These are phyloP conservation scores for Furcifer pardalis DNA, from an alignment of 2,797 vertebrate species.

Conservation along the genomic window DNA sequence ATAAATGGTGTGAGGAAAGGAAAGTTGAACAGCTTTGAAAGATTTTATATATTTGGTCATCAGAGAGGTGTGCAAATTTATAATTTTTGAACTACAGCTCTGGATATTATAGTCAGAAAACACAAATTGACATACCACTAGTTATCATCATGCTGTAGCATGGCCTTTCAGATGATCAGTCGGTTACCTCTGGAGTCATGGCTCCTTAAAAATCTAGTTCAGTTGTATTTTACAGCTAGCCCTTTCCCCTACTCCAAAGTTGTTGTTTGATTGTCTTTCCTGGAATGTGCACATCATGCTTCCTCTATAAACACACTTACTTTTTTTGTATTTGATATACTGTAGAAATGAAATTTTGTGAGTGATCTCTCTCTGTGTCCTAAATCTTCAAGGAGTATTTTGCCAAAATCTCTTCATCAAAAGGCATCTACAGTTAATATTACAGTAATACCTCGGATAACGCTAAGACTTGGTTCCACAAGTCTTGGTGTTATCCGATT, in stretches of 20 bases:
- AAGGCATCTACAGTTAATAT: neutral
- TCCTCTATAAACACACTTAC: neutral
- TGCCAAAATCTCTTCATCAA: neutral
- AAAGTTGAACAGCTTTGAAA: neutral
- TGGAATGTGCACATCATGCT: neutral
- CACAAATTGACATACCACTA: no score
- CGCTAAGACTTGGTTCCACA: no score
- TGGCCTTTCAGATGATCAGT: neutral
- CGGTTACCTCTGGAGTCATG: neutral
- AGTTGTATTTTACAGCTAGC: neutral
- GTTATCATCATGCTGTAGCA: neutral
- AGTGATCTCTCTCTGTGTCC: neutral
- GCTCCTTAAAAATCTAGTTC: neutral
- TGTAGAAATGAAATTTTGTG: neutral
- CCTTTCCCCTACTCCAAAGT: neutral
- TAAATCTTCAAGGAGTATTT: constrained; percentile 8
- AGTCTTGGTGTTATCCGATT: no score
- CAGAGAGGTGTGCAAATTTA: no score
- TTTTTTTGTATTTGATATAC: no score
- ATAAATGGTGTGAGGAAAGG: constrained; percentile 28
- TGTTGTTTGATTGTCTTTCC: neutral
- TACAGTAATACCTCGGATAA: no score
- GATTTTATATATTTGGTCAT: neutral
- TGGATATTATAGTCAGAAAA: no score
- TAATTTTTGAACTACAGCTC: no score